Evolutionary conservation across 2,888 invertebrate species (phyloP).

Genomic region (Eumerus sabulonum): DNA sequence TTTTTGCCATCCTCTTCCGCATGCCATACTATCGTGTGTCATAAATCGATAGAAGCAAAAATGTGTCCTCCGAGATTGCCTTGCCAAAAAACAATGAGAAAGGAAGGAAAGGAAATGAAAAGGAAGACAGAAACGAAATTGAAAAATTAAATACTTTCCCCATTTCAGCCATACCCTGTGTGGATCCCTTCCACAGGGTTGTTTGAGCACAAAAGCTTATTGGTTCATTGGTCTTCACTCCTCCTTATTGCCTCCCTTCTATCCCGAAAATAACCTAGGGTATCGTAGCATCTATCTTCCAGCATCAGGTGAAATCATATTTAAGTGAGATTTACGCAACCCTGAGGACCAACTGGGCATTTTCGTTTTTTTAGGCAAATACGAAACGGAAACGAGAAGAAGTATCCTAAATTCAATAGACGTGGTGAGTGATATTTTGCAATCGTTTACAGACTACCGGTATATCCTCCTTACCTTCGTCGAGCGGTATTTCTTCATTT

Average conservation of each 20-base stretch:
- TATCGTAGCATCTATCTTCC: conserved; percentile 23
- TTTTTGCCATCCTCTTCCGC: conserved; percentile 20
- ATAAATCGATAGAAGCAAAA: conserved; percentile 37
- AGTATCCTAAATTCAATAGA: conserved; percentile 12
- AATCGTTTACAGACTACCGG: conserved; percentile 2
- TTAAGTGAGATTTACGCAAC: conserved; percentile 27
- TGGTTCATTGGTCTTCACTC: conserved; percentile 24
- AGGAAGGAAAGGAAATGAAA: background rate
- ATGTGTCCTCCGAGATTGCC: conserved; percentile 1
- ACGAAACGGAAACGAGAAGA: conserved; percentile 4
- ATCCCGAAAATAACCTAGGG: conserved; percentile 5
- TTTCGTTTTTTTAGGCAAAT: conserved; percentile 13
- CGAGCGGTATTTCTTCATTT: too few species aligned
- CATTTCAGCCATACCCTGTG: conserved; percentile 26
- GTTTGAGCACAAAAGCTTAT: conserved; percentile 34
- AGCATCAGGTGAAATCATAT: conserved; percentile 42
- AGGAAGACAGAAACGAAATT: conserved; percentile 18
- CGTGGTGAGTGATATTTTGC: conserved; percentile 23
- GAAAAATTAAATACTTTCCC: conserved; percentile 45
- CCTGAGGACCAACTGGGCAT: conserved; percentile 12
- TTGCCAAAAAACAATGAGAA: conserved; percentile 23
- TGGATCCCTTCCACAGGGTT: conserved; percentile 29
- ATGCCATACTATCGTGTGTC: background rate
- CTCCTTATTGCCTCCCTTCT: conserved; percentile 5
- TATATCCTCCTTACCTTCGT: too few species aligned